Evolutionary conservation across 2,113 vertebrate species (phyloP).

Genomic region (Choloepus hoffmanni): DNA sequence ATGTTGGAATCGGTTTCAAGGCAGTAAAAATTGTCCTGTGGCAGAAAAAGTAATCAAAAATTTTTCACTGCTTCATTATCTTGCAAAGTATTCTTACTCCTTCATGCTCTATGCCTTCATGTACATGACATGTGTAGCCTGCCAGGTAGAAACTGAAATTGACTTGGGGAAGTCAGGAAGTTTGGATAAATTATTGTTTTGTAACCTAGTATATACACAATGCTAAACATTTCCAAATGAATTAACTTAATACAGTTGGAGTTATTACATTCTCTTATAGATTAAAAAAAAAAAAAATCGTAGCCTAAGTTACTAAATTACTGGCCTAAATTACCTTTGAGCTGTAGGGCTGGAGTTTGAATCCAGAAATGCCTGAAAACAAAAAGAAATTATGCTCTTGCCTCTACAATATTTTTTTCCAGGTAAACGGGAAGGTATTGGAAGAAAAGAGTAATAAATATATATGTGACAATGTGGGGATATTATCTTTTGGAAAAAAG

Average conservation of each 20-base stretch:
- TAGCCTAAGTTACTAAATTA: neutral
- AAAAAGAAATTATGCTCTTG: neutral
- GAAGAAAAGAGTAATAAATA: neutral
- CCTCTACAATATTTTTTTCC: neutral
- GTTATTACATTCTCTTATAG: constrained; percentile 33
- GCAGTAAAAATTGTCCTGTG: constrained; percentile 45
- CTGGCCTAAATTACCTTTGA: neutral
- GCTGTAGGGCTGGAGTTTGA: neutral
- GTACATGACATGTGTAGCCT: neutral
- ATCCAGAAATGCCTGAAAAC: constrained; percentile 2
- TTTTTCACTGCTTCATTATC: neutral
- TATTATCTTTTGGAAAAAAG: neutral
- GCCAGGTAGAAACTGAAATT: neutral
- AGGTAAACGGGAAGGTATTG: neutral
- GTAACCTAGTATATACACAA: neutral
- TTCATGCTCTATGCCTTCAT: neutral
- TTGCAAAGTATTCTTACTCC: neutral
- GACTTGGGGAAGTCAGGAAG: neutral
- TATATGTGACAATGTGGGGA: no score
- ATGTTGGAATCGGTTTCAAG: constrained; percentile 45
- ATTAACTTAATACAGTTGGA: neutral
- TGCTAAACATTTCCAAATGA: neutral
- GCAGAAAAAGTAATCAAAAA: constrained; percentile 9
- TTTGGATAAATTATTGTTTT: neutral
- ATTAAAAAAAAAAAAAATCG: neutral